Conservation (phyloP, 2,113 vertebrate genomes). For the Ursus arctos region DNA sequence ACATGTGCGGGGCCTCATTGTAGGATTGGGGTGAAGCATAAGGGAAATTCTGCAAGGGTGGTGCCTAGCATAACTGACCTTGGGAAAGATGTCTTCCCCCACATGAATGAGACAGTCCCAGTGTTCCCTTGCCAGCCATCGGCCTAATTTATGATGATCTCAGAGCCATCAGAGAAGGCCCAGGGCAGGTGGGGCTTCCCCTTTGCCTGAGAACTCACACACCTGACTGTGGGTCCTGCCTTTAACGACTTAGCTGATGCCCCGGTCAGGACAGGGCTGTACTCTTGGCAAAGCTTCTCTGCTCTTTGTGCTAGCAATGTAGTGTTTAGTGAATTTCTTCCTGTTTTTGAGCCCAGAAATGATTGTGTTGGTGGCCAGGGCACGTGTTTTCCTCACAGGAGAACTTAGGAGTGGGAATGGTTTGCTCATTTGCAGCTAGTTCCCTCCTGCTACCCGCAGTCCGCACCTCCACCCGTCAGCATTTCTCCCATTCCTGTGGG, state of each 20-base stretch:
- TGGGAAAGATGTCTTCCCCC: not conserved
- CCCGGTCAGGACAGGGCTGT: not conserved
- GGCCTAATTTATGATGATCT: not conserved
- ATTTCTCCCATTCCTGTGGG: slow-evolving; percentile 13
- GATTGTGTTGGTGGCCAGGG: slow-evolving; percentile 71
- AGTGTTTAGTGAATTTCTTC: slow-evolving; percentile 83
- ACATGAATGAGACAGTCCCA: not conserved
- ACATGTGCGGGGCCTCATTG: not conserved
- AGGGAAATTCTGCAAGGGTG: not conserved
- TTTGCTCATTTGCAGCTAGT: slow-evolving; percentile 3
- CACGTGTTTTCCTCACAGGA: slow-evolving; percentile 78
- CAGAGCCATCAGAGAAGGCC: not conserved
- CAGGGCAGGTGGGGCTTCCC: not conserved
- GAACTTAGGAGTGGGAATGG: not conserved
- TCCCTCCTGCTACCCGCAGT: not conserved
- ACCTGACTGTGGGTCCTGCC: not conserved
- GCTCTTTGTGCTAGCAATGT: slow-evolving; percentile 66
- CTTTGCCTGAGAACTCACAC: not conserved
- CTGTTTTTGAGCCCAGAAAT: slow-evolving; percentile 82
- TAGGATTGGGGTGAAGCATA: not conserved
- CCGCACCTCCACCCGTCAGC: not conserved
- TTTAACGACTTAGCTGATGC: not conserved
- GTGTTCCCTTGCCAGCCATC: not conserved
- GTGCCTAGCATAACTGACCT: not conserved
- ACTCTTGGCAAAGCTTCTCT: slow-evolving; percentile 68